phyloP scores from a whole-genome alignment of 2,113 vertebrate genomes.

The Cnemophilus loriae region DNA sequence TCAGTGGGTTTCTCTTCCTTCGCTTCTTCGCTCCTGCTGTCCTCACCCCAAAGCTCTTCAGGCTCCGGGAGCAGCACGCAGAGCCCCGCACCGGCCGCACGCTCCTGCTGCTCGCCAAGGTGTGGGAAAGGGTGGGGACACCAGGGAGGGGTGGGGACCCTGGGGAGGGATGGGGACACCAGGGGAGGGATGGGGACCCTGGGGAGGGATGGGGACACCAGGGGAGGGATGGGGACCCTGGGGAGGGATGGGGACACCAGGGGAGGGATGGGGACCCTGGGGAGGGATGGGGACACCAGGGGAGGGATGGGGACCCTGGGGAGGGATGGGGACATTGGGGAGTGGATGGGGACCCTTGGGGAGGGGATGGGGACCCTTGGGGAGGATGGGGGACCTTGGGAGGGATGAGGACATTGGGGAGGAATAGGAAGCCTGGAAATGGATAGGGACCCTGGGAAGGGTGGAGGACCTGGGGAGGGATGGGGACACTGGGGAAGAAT shows the following conservation, averaged over 20 bases:
- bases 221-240: not conserved
- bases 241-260: no score
- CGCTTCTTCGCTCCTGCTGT: conserved; percentile 87
- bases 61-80: conserved; percentile 85
- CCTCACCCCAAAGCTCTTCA: conserved; percentile 88
- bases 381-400: no score
- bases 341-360: no score
- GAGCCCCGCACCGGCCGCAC: conserved; percentile 85
- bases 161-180: no score
- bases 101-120: conserved; percentile 88
- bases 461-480: not conserved
- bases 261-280: rapidly evolving
- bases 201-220: no score
- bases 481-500: no score
- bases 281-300: rapidly evolving
- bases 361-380: no score
- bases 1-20: conserved; percentile 89
- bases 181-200: no score
- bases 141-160: not conserved
- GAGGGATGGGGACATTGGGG: rapidly evolving
- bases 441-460: no score
- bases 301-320: rapidly evolving
- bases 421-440: no score
- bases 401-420: no score
- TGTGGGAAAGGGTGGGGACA: not conserved